These are phyloP conservation scores for Tipula lateralis DNA, from an alignment of 2,888 invertebrate genomes.

Conservation along the genomic window DNA sequence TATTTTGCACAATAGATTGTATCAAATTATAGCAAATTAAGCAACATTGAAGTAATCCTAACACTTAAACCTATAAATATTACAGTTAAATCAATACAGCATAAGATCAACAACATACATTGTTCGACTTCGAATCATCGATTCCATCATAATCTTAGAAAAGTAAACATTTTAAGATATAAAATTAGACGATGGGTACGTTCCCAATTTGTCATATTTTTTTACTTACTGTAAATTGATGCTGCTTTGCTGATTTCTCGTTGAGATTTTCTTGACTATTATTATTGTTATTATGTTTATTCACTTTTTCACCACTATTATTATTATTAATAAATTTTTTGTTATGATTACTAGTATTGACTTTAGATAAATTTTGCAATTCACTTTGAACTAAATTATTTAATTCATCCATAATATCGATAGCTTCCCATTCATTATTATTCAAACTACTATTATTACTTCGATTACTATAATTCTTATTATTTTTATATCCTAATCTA, in stretches of 20 bases:
- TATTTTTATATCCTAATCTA: conserved; percentile 31
- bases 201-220: not conserved
- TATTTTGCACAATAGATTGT: too few relatives aligned
- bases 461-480: conserved; percentile 43
- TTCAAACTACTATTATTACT: conserved; percentile 32
- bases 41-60: too few relatives aligned
- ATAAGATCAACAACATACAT: too few relatives aligned
- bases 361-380: conserved; percentile 28
- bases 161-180: too few relatives aligned
- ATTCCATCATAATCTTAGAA: too few relatives aligned
- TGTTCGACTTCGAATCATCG: too few relatives aligned
- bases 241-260: not conserved
- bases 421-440: conserved; percentile 31
- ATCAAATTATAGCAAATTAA: too few relatives aligned
- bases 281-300: conserved; percentile 1
- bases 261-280: not conserved
- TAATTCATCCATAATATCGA: conserved; percentile 30
- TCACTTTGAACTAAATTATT: conserved; percentile 27
- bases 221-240: not conserved
- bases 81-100: too few relatives aligned
- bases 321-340: not conserved
- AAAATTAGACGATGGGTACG: not conserved
- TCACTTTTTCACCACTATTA: not conserved
- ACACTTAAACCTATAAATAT: too few relatives aligned
- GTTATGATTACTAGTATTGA: not conserved